These are phyloP conservation scores for Anticlea derivata DNA, from an alignment of 2,888 invertebrate genomes.

Conservation along the genomic window DNA sequence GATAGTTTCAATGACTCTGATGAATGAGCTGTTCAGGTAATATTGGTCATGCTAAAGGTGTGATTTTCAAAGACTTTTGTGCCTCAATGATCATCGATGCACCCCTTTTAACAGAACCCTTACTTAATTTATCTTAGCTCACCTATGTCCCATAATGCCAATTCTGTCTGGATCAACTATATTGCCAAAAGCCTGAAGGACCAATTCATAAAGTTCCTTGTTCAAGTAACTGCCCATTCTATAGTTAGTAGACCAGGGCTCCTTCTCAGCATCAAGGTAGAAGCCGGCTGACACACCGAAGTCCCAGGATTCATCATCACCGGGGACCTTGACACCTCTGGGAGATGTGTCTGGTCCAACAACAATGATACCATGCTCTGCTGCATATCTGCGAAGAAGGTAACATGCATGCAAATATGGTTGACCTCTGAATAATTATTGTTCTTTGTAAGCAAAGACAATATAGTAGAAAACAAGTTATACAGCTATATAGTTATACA, in stretches of 20 bases:
- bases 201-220: constrained; percentile 90
- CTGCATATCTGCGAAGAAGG: constrained; percentile 86
- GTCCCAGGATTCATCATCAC: constrained; percentile 96
- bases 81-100: too few species aligned
- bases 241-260: constrained; percentile 97
- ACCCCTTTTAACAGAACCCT: not conserved
- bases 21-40: too few species aligned
- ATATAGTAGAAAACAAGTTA: too few species aligned
- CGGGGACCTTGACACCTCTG: constrained; percentile 93
- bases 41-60: too few species aligned
- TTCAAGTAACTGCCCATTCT: constrained; percentile 98
- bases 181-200: constrained; percentile 88
- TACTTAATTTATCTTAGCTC: constrained; percentile 27
- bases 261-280: constrained; percentile 95
- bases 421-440: not conserved
- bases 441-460: too few species aligned
- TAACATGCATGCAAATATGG: not conserved
- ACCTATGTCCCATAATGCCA: constrained; percentile 93
- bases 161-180: constrained; percentile 81
- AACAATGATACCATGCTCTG: constrained; percentile 92
- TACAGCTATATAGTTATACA: too few species aligned
- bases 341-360: constrained; percentile 99
- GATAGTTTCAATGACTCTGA: too few species aligned
- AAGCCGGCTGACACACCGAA: constrained; percentile 98
- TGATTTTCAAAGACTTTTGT: too few species aligned